Evolutionary conservation across 1,140 invertebrate genomes (phyloP), one percentile per base, ranked within the genome.

Genomic region (Papilio aristodemus): DNA sequence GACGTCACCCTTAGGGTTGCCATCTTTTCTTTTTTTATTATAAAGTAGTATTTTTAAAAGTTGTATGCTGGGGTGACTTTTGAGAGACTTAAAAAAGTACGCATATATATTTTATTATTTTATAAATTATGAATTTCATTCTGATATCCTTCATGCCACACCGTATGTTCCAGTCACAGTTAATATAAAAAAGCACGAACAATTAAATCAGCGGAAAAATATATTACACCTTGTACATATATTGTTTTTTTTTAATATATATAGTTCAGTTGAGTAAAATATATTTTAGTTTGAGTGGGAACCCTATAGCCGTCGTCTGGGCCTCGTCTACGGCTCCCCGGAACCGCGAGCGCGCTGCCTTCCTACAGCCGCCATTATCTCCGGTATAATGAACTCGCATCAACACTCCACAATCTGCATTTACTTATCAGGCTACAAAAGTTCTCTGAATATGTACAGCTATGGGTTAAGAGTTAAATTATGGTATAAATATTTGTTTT

Each of bases 281-380:
- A 25, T 54, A 54, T 46, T 25, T 25, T 22, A 22, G 4, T 19
- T n/a, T 7, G 43, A 11, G 46, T 25, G 46, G 19, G 17, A 54
- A 54, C 46, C 46, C 46, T 54, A 54, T 10, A 2, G 22, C 19
- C 70, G 68, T 59, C 72, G 88, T 91, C 88, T 91, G 83, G 81
- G 82, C 76, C 76, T 73, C 75, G 88, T 90, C 88, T 90, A 80
- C 86, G 76, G 74, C 79, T 90, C 87, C 84, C 86, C 84, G 87
- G 84, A 85, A 85, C 85, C 78, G 76, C 77, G 79, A 73, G 85
- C 81, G 74, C 79, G 77, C 63, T 80, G 82, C 85, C 78, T 87
- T 85, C 84, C 81, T 82, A 81, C 71, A 79, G 67, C 71, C 77
- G 78, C 79, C 79, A 81, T 82, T 88, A 82, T 82, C 75, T 78